These are phyloP conservation scores for Falco naumanni DNA, from an alignment of 2,797 vertebrate genomes.

Conservation along the genomic window DNA sequence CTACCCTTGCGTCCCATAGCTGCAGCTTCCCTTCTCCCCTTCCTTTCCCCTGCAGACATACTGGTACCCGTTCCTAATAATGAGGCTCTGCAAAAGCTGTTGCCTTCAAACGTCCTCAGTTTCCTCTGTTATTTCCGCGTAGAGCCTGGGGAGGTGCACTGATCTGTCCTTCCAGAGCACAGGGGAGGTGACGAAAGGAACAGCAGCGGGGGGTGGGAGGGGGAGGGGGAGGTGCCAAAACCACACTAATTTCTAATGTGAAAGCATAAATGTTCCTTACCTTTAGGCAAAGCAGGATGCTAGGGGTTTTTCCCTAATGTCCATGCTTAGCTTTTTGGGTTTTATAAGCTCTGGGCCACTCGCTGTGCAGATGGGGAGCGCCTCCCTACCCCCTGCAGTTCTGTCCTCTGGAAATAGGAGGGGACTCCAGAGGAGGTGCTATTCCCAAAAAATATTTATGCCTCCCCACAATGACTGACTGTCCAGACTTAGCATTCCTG, in stretches of 20 bases:
- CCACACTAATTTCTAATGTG: not conserved
- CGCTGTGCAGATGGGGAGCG: not conserved
- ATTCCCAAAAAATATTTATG: not conserved
- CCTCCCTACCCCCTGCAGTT: not conserved
- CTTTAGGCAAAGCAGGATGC: not conserved
- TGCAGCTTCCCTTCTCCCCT: not conserved
- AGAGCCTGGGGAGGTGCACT: not conserved
- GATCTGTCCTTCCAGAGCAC: not conserved
- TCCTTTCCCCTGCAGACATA: not conserved
- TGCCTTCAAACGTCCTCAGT: not conserved
- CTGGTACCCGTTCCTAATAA: not conserved
- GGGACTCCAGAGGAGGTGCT: not conserved
- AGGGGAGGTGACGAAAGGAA: not conserved
- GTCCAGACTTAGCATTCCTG: not conserved
- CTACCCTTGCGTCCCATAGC: not conserved
- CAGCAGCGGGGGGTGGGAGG: not conserved
- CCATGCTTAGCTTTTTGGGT: not conserved
- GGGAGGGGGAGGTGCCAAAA: not conserved
- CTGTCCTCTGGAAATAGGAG: not conserved
- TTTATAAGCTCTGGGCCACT: not conserved
- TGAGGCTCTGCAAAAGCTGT: not conserved
- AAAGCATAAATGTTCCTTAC: not conserved
- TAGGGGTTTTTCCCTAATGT: not conserved
- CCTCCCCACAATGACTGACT: not conserved
- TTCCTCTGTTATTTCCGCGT: not conserved